A percentile compares a stretch with the other conserved stretches of the same genome.
Conservation (phyloP, 2,113 vertebrate genomes). For the Neopipo cinnamomea region DNA sequence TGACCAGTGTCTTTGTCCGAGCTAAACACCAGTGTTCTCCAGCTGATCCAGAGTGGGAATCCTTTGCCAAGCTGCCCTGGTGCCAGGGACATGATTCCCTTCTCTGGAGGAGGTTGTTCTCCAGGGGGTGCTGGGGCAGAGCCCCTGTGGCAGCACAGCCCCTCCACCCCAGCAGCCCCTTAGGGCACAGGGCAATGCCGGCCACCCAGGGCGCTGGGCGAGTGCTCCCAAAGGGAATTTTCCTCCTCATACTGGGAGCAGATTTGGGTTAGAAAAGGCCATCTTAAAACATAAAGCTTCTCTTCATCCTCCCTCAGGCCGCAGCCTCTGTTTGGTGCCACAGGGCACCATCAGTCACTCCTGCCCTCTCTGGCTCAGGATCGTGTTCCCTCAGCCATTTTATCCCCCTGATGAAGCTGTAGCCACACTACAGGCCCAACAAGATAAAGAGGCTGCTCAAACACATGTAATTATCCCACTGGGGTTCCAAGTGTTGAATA, state of each 20-base stretch:
- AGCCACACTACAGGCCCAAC: no score
- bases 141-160: background rate
- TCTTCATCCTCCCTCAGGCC: background rate
- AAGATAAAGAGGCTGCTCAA: no score
- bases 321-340: background rate
- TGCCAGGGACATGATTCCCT: fast-evolving
- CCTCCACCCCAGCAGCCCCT: background rate
- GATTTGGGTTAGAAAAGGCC: background rate
- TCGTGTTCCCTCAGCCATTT: background rate
- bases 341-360: background rate
- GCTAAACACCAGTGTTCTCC: background rate
- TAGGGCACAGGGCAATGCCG: background rate
- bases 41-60: background rate
- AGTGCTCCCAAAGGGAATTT: background rate
- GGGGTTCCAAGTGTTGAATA: no score
- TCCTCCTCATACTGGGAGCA: background rate
- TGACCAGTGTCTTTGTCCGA: background rate
- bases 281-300: background rate
- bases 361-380: background rate
- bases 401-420: background rate
- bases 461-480: no score
- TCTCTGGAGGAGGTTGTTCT: background rate
- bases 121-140: fast-evolving
- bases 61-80: background rate
- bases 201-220: no score